phyloP scores from a whole-genome alignment of 2,888 invertebrate species.

The Helobdella robusta region DNA sequence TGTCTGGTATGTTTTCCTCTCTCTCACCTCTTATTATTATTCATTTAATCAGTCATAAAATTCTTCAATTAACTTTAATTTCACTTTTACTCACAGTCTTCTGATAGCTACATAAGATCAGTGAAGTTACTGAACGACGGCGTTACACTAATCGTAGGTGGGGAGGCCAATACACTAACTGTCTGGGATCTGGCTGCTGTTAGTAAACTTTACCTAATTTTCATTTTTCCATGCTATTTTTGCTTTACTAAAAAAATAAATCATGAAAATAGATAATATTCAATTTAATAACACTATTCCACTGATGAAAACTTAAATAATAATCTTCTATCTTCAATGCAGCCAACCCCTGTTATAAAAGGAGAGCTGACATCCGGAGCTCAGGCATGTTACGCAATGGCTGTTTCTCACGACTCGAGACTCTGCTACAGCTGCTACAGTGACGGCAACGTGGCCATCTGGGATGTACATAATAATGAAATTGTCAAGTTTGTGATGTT shows the following conservation, averaged over 20 bases:
- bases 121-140: constrained; percentile 87
- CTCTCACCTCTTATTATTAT: neutral
- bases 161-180: constrained; percentile 85
- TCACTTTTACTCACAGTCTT: constrained; percentile 67
- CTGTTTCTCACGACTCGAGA: constrained; percentile 88
- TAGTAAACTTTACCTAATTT: constrained; percentile 38
- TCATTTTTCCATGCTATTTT: neutral
- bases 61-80: no score
- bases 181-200: constrained; percentile 85
- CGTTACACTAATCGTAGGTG: constrained; percentile 85
- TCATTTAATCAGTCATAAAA: no score
- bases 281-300: neutral
- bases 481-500: constrained; percentile 59
- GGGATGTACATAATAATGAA: constrained; percentile 87
- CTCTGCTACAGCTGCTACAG: constrained; percentile 95
- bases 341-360: constrained; percentile 78
- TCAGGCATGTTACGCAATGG: constrained; percentile 92
- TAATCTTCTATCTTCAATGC: constrained; percentile 29
- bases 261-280: no score
- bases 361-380: constrained; percentile 86
- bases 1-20: constrained; percentile 60
- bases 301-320: neutral
- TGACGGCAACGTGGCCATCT: constrained; percentile 93
- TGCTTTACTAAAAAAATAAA: no score
- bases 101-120: constrained; percentile 90